phyloP scores from a whole-genome alignment of 2,888 invertebrate species.

The Eupithecia centaureata region DNA sequence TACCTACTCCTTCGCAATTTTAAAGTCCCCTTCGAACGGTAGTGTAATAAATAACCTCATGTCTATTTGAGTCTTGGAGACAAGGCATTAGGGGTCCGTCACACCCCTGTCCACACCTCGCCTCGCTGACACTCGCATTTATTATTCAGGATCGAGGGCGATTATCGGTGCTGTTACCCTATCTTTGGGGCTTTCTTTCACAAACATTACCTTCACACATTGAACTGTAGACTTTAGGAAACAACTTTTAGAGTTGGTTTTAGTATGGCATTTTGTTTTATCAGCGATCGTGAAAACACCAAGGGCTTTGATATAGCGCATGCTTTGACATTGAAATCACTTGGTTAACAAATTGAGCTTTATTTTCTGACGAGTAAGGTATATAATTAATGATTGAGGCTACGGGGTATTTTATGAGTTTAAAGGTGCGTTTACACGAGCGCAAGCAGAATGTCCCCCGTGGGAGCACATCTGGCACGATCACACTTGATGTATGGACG shows the following conservation, averaged over 20 bases:
- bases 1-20: constrained; percentile 9
- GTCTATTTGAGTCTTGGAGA: constrained; percentile 38
- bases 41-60: constrained; percentile 35
- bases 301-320: constrained; percentile 5
- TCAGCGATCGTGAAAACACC: constrained; percentile 27
- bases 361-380: constrained; percentile 12
- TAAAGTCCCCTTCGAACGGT: constrained; percentile 8
- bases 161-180: constrained; percentile 67
- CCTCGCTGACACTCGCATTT: constrained; percentile 56
- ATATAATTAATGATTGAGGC: constrained; percentile 16
- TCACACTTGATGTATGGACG: constrained; percentile 1
- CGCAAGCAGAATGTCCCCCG: constrained; percentile 1
- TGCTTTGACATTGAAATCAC: constrained; percentile 11
- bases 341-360: constrained; percentile 9
- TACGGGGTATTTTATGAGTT: neutral
- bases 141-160: constrained; percentile 70
- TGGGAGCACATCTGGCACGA: neutral
- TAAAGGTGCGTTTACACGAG: constrained; percentile 1
- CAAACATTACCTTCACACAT: constrained; percentile 18
- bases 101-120: constrained; percentile 41
- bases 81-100: constrained; percentile 46
- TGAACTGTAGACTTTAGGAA: neutral
- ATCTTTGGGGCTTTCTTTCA: constrained; percentile 52
- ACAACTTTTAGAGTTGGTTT: neutral
- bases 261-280: constrained; percentile 6